Evolutionary conservation across 2,797 vertebrate genomes (phyloP).

Genomic region (Hemitrygon akajei): DNA sequence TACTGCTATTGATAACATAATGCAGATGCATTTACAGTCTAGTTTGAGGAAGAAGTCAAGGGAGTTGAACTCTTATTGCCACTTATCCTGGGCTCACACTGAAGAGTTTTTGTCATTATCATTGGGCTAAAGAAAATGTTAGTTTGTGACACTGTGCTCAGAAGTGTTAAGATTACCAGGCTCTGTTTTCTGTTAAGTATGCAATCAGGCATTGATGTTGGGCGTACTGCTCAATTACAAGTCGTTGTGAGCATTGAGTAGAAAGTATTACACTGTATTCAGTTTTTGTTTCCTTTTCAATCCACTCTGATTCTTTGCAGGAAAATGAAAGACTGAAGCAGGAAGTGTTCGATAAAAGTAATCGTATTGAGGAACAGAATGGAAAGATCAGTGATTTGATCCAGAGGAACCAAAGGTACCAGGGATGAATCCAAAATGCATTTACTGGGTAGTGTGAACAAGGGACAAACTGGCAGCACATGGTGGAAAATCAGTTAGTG

Average conservation of each 20-base stretch:
- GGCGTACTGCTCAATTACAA: too few relatives aligned
- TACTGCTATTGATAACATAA: too few relatives aligned
- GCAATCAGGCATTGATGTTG: not conserved
- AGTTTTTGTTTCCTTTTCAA: not conserved
- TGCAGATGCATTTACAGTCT: too few relatives aligned
- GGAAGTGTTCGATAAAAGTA: slow-evolving; percentile 88
- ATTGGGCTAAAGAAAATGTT: too few relatives aligned
- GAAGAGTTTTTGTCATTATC: too few relatives aligned
- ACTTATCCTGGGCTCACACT: too few relatives aligned
- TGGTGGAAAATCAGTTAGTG: too few relatives aligned
- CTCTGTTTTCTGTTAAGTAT: not conserved
- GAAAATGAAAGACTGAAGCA: slow-evolving; percentile 94
- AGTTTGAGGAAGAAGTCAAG: too few relatives aligned
- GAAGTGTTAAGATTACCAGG: not conserved
- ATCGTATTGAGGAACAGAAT: slow-evolving; percentile 89
- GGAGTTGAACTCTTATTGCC: too few relatives aligned
- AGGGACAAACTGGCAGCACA: not conserved
- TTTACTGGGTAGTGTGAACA: not conserved
- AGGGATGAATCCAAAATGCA: not conserved
- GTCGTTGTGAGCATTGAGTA: not conserved
- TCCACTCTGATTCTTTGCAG: slow-evolving; percentile 50
- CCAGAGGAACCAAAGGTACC: slow-evolving; percentile 87
- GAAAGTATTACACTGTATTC: not conserved
- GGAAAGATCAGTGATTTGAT: slow-evolving; percentile 87
- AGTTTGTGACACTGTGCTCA: not conserved